Conservation (phyloP, 2,113 vertebrate species). For the Mastomys natalensis region DNA sequence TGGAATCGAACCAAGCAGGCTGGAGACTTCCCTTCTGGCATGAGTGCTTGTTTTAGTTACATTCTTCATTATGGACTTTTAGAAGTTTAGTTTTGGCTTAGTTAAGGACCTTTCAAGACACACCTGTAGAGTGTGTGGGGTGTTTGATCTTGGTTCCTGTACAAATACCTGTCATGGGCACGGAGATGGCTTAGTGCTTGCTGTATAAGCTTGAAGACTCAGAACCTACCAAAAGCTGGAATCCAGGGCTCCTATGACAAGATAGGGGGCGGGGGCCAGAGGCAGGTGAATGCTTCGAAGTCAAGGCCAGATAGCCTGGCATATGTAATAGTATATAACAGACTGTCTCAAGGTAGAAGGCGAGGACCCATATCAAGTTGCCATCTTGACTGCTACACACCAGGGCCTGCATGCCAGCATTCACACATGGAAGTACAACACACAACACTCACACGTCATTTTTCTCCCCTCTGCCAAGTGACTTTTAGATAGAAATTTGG, state of each 20-base stretch:
- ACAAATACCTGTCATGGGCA: background rate
- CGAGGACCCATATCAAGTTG: background rate
- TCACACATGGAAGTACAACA: background rate
- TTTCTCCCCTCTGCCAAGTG: background rate
- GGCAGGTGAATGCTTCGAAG: background rate
- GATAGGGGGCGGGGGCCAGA: too few species aligned
- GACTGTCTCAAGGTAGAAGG: background rate
- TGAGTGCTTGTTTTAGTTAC: background rate
- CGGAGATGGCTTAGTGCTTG: background rate
- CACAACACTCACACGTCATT: too few species aligned
- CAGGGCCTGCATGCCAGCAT: background rate
- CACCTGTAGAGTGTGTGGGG: background rate
- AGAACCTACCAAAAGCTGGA: background rate
- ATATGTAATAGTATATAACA: background rate
- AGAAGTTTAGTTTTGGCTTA: background rate
- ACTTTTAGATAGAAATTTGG: background rate
- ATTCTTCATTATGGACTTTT: background rate
- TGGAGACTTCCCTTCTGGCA: background rate
- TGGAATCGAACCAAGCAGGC: background rate
- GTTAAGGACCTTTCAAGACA: conserved; percentile 37
- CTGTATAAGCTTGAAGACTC: background rate
- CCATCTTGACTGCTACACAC: background rate
- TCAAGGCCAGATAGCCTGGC: background rate
- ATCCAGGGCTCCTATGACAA: background rate
- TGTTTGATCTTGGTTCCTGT: background rate